These are phyloP conservation scores for Tenthredo distinguenda DNA, from an alignment of 2,888 invertebrate genomes.

Conservation along the genomic window DNA sequence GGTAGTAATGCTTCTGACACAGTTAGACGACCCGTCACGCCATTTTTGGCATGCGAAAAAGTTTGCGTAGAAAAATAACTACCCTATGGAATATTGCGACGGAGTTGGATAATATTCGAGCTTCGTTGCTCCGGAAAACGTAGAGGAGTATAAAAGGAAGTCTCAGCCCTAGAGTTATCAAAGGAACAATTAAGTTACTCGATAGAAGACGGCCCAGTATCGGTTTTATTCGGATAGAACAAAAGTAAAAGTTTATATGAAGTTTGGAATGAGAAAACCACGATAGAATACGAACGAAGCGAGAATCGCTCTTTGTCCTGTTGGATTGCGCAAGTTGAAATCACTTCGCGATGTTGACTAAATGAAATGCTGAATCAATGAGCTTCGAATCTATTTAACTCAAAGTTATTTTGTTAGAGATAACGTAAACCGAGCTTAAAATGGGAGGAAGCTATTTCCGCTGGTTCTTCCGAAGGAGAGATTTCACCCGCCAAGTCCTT, in stretches of 20 bases:
- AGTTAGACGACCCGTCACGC: neutral
- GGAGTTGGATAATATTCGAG: neutral
- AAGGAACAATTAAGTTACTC: constrained; percentile 27
- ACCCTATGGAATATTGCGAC: neutral
- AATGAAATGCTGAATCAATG: constrained; percentile 18
- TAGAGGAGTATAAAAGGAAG: neutral
- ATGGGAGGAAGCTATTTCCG: constrained; percentile 21
- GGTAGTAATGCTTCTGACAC: neutral
- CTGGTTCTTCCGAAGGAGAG: constrained; percentile 16
- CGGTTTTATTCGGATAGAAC: constrained; percentile 18
- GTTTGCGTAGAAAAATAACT: neutral
- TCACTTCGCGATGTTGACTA: constrained; percentile 23
- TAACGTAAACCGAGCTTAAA: constrained; percentile 17
- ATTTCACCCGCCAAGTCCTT: constrained; percentile 27
- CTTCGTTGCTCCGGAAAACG: neutral
- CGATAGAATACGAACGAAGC: neutral
- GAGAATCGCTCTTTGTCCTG: constrained; percentile 1
- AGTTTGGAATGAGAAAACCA: neutral
- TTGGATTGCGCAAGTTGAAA: constrained; percentile 5
- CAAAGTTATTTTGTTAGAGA: neutral
- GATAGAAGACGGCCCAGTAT: constrained; percentile 10
- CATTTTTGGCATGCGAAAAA: neutral
- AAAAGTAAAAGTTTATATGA: constrained; percentile 28
- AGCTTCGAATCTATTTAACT: neutral
- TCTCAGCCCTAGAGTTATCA: neutral